Evolutionary conservation across 2,797 vertebrate genomes (phyloP), one percentile per base, ranked within the genome.

Genomic region (Xerus rutilus): DNA sequence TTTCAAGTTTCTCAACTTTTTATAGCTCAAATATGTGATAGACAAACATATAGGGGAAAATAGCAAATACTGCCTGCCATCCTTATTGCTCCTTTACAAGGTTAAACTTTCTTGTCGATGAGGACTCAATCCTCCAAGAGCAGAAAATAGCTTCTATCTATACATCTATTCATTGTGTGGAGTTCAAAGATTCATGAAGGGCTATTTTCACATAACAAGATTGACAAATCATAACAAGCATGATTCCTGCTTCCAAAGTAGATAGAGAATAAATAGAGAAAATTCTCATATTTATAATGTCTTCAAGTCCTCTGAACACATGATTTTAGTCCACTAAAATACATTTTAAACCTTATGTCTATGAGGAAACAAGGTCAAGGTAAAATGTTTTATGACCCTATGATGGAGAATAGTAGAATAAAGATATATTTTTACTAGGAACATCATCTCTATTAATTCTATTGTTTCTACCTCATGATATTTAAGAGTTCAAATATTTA

Each of bases 21-120:
- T 92, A 96, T 90, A 97, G 95, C 87, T 94, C 89, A 96, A 89
- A 93, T 47, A 78, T 93, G 89, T 97, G 94, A 93, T 82, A 97
- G 79, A 62, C 92, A 96, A 89, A 94, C 39, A n/a, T 39, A 77
- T 89, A 93, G n/a, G 72, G 88, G 43, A 93, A 92, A 91, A 95
- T 85, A 83, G 59, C 67, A 94, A 93, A 73, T 25, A 30, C 72
- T 89, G 15, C 54, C 72, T 89, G 15, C 54, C 45, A 64, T 67
- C 32, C 59, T 81, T 72, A 65, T 17, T 82, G 57, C 92, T 89
- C 64, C 45, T 21, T 94, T 88, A 91, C 72, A 89, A 96, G 91
- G 91, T 94, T 91, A 93, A 89, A 88, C 32, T 76, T 91, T 57
- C 76, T 87, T 70, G 5, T 64, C 8, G 9, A 74, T 82, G 21